Evolutionary conservation across 2,888 invertebrate genomes (phyloP).

Genomic region (Ornithoptera priamus): DNA sequence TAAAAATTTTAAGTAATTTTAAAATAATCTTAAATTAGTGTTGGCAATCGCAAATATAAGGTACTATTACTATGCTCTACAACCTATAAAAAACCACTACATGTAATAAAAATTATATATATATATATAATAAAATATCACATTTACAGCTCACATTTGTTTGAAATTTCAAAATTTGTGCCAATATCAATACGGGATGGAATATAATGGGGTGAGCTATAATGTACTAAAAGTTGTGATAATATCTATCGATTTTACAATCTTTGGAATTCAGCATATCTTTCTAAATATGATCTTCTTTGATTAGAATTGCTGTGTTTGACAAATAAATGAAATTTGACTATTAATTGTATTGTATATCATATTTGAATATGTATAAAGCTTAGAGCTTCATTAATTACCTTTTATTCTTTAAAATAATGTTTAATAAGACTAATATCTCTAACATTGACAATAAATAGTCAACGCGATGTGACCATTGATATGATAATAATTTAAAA

Average conservation of each 20-base stretch:
- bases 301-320: slow-evolving; percentile 73
- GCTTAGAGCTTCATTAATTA: slow-evolving; percentile 33
- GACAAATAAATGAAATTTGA: slow-evolving; percentile 67
- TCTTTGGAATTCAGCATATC: slow-evolving; percentile 27
- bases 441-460: slow-evolving; percentile 60
- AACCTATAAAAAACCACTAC: not conserved
- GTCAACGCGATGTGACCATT: slow-evolving; percentile 50
- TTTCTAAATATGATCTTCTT: slow-evolving; percentile 41
- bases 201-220: not conserved
- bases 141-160: not conserved
- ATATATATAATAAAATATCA: not conserved
- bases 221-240: slow-evolving; percentile 15
- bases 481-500: slow-evolving; percentile 59
- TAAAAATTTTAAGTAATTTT: slow-evolving; percentile 40
- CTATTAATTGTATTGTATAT: slow-evolving; percentile 28
- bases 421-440: slow-evolving; percentile 24
- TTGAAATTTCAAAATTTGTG: not conserved
- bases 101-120: not conserved
- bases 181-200: not conserved
- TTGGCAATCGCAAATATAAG: slow-evolving; percentile 72
- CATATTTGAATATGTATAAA: slow-evolving; percentile 32
- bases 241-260: slow-evolving; percentile 5
- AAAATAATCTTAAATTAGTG: slow-evolving; percentile 50
- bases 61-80: not conserved
- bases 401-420: slow-evolving; percentile 12